These are phyloP conservation scores for Melitaea cinxia DNA, from an alignment of 1,140 invertebrate genomes.

Conservation along the genomic window DNA sequence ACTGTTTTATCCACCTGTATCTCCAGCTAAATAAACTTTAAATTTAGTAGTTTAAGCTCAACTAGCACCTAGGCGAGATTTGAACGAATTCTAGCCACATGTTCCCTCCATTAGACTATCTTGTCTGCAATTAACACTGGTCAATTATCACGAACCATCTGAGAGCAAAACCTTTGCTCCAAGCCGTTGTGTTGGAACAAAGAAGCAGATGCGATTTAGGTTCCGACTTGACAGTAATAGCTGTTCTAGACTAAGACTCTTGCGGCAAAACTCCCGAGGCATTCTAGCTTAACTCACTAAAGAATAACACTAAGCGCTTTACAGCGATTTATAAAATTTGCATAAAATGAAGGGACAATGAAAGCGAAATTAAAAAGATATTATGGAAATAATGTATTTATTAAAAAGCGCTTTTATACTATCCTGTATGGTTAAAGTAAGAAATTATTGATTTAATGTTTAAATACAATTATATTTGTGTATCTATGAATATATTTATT, in stretches of 20 bases:
- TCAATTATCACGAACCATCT: background rate
- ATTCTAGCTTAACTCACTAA: background rate
- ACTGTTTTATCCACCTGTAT: too few relatives aligned
- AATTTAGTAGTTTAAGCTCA: too few relatives aligned
- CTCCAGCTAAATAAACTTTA: too few relatives aligned
- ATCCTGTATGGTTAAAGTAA: too few relatives aligned
- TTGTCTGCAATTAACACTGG: background rate
- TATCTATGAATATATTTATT: too few relatives aligned
- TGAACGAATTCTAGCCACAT: too few relatives aligned
- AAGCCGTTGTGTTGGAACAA: background rate
- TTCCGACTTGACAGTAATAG: background rate
- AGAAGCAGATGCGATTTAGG: background rate
- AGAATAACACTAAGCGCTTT: constrained; percentile 5
- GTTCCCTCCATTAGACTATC: too few relatives aligned
- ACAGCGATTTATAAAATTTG: background rate
- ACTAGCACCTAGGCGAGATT: too few relatives aligned
- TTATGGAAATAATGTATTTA: background rate
- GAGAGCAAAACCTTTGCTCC: background rate
- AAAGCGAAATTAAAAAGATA: background rate
- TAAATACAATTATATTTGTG: too few relatives aligned
- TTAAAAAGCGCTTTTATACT: background rate
- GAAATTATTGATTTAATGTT: too few relatives aligned
- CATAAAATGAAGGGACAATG: background rate
- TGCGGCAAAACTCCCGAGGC: background rate
- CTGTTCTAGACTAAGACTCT: constrained; percentile 3